Evolutionary conservation across 2,888 invertebrate genomes (phyloP).

Genomic region (Rhamphomyia laevipes): DNA sequence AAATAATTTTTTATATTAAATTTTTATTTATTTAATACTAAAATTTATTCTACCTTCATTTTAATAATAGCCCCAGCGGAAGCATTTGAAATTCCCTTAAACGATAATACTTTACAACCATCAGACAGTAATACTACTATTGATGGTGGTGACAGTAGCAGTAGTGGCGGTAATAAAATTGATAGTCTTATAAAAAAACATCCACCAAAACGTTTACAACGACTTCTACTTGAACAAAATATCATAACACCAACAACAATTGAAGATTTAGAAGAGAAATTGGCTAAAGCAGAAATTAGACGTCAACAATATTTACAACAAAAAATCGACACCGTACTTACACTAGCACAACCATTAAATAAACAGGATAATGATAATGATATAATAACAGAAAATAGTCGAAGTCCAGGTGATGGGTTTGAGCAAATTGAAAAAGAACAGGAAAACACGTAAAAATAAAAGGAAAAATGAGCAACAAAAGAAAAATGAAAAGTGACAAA

Average conservation of each 20-base stretch:
- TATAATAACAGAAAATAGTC: background rate
- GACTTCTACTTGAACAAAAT: slow-evolving; percentile 19
- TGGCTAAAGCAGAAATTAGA: slow-evolving; percentile 60
- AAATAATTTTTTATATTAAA: too few species aligned
- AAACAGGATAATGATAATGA: slow-evolving; percentile 34
- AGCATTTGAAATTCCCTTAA: slow-evolving; percentile 49
- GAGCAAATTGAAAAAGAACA: background rate
- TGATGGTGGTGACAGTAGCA: slow-evolving; percentile 11
- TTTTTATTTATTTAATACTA: too few species aligned
- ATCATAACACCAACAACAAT: slow-evolving; percentile 43
- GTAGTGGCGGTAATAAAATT: slow-evolving; percentile 12
- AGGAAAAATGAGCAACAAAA: too few species aligned
- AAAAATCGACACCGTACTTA: slow-evolving; percentile 27
- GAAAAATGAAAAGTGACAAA: too few species aligned
- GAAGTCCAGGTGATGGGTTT: slow-evolving; percentile 1
- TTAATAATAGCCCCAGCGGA: slow-evolving; percentile 37
- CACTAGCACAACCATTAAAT: slow-evolving; percentile 29
- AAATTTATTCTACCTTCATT: background rate
- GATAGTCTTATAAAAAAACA: slow-evolving; percentile 44
- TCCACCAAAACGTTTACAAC: slow-evolving; percentile 56
- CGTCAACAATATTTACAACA: slow-evolving; percentile 42
- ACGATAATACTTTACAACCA: slow-evolving; percentile 31
- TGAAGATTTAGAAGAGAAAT: slow-evolving; percentile 54
- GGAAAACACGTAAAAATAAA: too few species aligned
- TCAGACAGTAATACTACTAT: slow-evolving; percentile 6